A percentile compares a stretch with the other conserved stretches of the same genome.
These are phyloP conservation scores for Merodon equestris DNA, from an alignment of 2,888 invertebrate genomes.

Conservation along the genomic window DNA sequence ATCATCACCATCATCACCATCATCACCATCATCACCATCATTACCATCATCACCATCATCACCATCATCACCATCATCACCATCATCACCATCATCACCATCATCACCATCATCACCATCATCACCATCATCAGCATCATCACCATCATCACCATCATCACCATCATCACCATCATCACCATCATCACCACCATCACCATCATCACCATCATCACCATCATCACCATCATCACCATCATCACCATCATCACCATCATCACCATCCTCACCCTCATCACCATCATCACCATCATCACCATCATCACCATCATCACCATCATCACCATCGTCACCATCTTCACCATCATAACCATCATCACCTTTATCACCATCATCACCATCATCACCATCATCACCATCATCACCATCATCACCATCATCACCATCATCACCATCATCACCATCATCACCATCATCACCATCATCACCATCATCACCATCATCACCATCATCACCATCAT, in stretches of 20 bases:
- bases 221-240: conserved; percentile 4
- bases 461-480: conserved; percentile 2
- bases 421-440: conserved; percentile 3
- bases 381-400: conserved; percentile 5
- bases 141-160: conserved; percentile 7
- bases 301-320: conserved; percentile 5
- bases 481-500: not conserved
- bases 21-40: conserved; percentile 5
- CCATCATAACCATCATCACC: too few relatives aligned
- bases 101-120: too few relatives aligned
- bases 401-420: conserved; percentile 5
- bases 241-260: conserved; percentile 4
- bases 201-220: conserved; percentile 5
- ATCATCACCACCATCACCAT: conserved; percentile 3
- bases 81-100: conserved; percentile 3
- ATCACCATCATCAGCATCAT: too few relatives aligned
- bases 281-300: too few relatives aligned
- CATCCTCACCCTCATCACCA: too few relatives aligned
- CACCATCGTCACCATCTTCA: conserved; percentile 1
- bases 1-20: conserved; percentile 5
- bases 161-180: conserved; percentile 3
- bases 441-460: conserved; percentile 5
- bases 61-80: conserved; percentile 2
- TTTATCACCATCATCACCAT: too few relatives aligned
- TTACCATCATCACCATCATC: conserved; percentile 3